Percentiles rank a stretch among this genome's conserved stretches.
These are phyloP conservation scores for Regulus satrapa DNA, from an alignment of 2,113 vertebrate genomes.

Conservation along the genomic window DNA sequence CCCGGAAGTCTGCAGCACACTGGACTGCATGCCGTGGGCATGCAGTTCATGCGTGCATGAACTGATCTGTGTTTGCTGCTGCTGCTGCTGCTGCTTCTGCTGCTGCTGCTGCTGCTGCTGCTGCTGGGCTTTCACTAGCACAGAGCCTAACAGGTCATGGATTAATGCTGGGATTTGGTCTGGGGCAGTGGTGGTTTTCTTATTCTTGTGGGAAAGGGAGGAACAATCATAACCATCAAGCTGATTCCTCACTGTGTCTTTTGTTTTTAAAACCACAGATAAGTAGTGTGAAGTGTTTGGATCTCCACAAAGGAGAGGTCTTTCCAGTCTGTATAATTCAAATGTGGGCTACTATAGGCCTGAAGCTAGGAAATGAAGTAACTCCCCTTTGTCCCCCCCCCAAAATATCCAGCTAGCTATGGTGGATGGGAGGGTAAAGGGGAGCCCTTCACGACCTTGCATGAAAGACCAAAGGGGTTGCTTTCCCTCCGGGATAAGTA, in stretches of 20 bases:
- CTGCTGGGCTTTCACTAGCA: not conserved
- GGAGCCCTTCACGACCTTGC: too few species aligned
- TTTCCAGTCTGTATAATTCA: not conserved
- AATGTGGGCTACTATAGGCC: not conserved
- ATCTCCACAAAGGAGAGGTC: not conserved
- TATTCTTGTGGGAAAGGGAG: not conserved
- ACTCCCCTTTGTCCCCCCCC: too few species aligned
- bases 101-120: not conserved
- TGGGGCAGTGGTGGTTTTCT: not conserved
- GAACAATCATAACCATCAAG: not conserved
- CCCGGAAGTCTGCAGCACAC: not conserved
- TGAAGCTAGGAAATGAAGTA: not conserved
- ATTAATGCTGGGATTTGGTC: not conserved
- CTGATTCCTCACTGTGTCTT: not conserved
- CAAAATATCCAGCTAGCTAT: too few species aligned
- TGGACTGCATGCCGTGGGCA: not conserved
- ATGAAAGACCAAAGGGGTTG: too few species aligned
- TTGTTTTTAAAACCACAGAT: not conserved
- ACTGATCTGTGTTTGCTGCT: not conserved
- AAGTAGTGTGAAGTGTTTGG: not conserved
- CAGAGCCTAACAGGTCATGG: not conserved
- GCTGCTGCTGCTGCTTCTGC: not conserved
- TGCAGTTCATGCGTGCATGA: not conserved
- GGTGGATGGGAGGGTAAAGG: too few species aligned
- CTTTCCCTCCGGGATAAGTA: too few species aligned